Evolutionary conservation across 2,797 vertebrate genomes (phyloP).

Genomic region (Taenioides sp.): DNA sequence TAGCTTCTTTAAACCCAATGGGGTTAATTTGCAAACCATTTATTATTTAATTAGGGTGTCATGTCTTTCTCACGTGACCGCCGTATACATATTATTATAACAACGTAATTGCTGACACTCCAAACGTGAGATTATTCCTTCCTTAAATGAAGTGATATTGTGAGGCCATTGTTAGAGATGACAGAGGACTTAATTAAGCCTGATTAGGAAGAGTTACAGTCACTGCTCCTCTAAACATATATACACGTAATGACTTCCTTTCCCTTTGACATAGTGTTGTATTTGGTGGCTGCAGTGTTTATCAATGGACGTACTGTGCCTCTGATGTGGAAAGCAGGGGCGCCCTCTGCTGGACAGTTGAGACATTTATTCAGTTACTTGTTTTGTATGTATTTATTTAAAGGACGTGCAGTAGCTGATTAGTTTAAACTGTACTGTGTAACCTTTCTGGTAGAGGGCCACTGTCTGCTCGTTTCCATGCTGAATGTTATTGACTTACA

Average conservation of each 20-base stretch:
- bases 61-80: slow-evolving; percentile 51
- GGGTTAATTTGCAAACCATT: slow-evolving; percentile 73
- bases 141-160: slow-evolving; percentile 71
- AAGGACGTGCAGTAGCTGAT: no score
- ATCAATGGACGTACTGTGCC: slow-evolving; percentile 1
- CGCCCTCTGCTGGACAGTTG: slow-evolving; percentile 56
- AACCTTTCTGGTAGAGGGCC: no score
- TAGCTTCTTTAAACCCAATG: slow-evolving; percentile 52
- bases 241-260: slow-evolving; percentile 58
- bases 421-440: no score
- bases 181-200: slow-evolving; percentile 74
- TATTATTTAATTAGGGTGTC: slow-evolving; percentile 73
- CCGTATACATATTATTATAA: slow-evolving; percentile 63
- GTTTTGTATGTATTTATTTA: background rate
- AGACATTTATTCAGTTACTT: background rate
- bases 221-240: slow-evolving; percentile 48
- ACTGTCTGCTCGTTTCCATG: no score
- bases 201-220: slow-evolving; percentile 66
- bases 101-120: slow-evolving; percentile 69
- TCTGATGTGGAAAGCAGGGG: slow-evolving; percentile 52
- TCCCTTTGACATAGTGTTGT: slow-evolving; percentile 25
- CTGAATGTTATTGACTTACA: no score
- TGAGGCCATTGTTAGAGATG: slow-evolving; percentile 73
- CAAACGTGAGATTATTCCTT: slow-evolving; percentile 67
- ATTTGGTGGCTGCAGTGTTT: slow-evolving; percentile 23